Evolutionary conservation across 2,113 vertebrate genomes (phyloP), one percentile per base, ranked within the genome.

Genomic region (Suricata suricatta): DNA sequence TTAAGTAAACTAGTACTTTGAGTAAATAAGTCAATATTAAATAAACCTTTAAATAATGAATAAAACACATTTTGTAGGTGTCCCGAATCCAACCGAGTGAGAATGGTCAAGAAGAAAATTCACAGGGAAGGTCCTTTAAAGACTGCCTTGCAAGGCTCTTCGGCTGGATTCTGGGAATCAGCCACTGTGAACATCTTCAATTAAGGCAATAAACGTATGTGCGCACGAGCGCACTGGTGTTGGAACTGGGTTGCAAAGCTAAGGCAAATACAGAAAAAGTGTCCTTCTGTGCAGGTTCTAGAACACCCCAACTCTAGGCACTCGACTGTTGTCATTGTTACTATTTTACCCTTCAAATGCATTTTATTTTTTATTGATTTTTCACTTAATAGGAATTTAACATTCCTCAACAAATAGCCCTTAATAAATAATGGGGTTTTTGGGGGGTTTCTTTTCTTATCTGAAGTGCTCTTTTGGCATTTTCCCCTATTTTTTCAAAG

Each of bases 141-240:
- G 98, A 98, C 33, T 98, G 97, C 41, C 92, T 99, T 79, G 74
- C 98, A 90, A 98, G 98, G 87, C 98, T 99, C 57, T 98, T 99
- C 96, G 98, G 88, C 96, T 99, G 99, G 99, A 97, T 99, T 5
- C 83, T 97, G 33, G 98, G 99, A 95, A 93, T 98, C 57, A 98
- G 98, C 91, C 97, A 17, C 94, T 97, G 99, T 68, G 98, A 98
- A 90, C 98, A 97, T 76, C 99, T 99, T 84, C 98, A 96, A 69
- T 98, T 98, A 99, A 99, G 99, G 99, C 99, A 99, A 98, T 99
- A 96, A 97, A 98, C 93, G 35, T 97, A 92, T 98, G 98, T 97
- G 99, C 54, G 96, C 97, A 13, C 3, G 2, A 86, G 98, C 93
- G 88, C 98, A 98, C 98, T 47, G 97, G 97, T 96, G 98, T 88